Conservation (phyloP, 1,140 invertebrate species). For the Cataglyphis hispanica region DNA sequence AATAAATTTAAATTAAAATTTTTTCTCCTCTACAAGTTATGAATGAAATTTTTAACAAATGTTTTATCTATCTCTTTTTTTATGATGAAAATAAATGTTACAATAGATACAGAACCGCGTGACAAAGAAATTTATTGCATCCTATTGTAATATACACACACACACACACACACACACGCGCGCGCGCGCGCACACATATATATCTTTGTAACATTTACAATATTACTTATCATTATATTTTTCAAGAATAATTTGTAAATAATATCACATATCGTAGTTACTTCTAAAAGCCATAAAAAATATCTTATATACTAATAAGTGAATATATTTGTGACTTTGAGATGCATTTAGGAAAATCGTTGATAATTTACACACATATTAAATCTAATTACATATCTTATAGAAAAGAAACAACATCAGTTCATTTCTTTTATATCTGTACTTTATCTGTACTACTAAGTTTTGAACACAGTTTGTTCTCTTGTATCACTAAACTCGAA, state of each 20-base stretch:
- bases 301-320: neutral
- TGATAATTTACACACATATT: neutral
- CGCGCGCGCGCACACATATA: no score
- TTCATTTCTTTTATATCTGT: neutral
- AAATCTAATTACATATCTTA: neutral
- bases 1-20: no score
- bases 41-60: neutral
- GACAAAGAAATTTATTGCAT: constrained; percentile 24
- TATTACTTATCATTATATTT: neutral
- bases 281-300: constrained; percentile 41
- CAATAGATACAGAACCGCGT: neutral
- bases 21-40: neutral
- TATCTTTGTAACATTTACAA: constrained; percentile 18
- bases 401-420: neutral
- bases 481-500: constrained; percentile 7
- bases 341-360: constrained; percentile 21
- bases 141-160: neutral
- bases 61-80: neutral
- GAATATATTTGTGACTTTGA: constrained; percentile 3
- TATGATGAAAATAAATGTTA: constrained; percentile 19
- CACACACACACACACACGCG: no score
- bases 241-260: constrained; percentile 37
- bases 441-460: constrained; percentile 11
- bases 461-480: constrained; percentile 47
- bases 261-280: constrained; percentile 23